Evolutionary conservation across 2,888 invertebrate species (phyloP), one percentile per base, ranked within the genome.

Genomic region (Drosophila pullipes): DNA sequence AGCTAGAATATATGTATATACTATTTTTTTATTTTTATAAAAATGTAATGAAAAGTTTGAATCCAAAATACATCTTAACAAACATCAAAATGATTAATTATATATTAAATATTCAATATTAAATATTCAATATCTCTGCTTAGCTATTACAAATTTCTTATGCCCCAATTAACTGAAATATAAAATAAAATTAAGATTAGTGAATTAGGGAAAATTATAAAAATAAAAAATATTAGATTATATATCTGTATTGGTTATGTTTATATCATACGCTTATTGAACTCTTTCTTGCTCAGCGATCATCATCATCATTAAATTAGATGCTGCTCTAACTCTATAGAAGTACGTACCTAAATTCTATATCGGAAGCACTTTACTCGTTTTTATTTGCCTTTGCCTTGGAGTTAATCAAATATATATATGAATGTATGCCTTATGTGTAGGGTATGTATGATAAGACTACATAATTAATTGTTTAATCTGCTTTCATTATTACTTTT

Each of bases 61-160:
- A 89, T 90, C 86, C 82, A 86, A 86, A 86, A 90, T 89, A 86
- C 90, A 86, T 76, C 60, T 54, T 90, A 86, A 81, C 78, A 90
- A 90, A 90, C 83, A 78, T 63, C 68, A 79, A 82, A 89, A 69
- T 72, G 62, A 71, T 84, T 65, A 69, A 73, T 83, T 73, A 61
- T 4, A 41, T 64, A 69, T 66, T 77, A 87, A 39, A 68, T 67
- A 77, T 74, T 35, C 5, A 13, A 61, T 47, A 47, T 9, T 47
- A 4, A 7, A 47, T 65, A 37, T 66, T 65, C 31, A 58, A 63
- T 55, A 55, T 35, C n/a, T 35, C 25, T 62, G 54, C 49, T 62
- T 62, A 54, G 25, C 5, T 54, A 13, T 35, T 53, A 31, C 41
- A 57, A 33, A 28, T 31, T 4, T 55, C n/a, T 39, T 30, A 54